Base-by-base conservation (phyloP, 2,113 vertebrate genomes). In the Delphinapterus leucas region DNA sequence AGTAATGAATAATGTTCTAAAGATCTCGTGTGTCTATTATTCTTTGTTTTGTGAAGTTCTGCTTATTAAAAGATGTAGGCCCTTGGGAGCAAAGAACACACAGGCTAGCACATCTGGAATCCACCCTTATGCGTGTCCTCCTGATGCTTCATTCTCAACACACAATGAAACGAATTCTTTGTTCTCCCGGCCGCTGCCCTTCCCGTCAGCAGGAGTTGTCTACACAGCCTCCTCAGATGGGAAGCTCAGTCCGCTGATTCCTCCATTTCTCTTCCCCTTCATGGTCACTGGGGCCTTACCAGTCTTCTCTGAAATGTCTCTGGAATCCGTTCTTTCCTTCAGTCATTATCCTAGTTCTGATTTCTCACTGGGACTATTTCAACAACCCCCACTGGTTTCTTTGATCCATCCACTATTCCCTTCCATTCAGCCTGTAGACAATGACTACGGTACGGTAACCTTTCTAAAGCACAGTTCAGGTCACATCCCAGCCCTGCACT, bases 61-160 rank as follows among this genome's bases (percentile, higher is more conserved):
- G 61, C 68, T 71, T 41, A 14, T 23, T 73, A 55, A 26, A 80
- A 20, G n/a, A 53, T 18, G 14, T 3, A n/a, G 49, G 25, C 33
- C 47, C 71, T 38, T 2, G 14, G 33, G 55, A 36, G 18, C 14
- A 10, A 38, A 26, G 18, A 5, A 31, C 15, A 4, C 33, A 33
- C 3, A 0, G 12, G 5, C 0, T 0, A n/a, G 71, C 3, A 2
- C 28, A 3, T 17, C 74, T 11, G 26, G 2, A 15, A 13, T 21
- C 26, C 11, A 47, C 33, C 23, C 8, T 6, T 1, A 1, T 4
- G 10, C 0, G 0, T 9, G 28, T 3, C 41, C 28, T 87, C n/a
- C 25, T 2, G 9, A 17, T 5, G 15, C 20, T 23, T 41, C 60
- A 1, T 5, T 38, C 55, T 63, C 41, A 6, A 2, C 1, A 20